Base-by-base conservation (phyloP, 2,797 vertebrate genomes). In the Paratrypauchen microcephalus region DNA sequence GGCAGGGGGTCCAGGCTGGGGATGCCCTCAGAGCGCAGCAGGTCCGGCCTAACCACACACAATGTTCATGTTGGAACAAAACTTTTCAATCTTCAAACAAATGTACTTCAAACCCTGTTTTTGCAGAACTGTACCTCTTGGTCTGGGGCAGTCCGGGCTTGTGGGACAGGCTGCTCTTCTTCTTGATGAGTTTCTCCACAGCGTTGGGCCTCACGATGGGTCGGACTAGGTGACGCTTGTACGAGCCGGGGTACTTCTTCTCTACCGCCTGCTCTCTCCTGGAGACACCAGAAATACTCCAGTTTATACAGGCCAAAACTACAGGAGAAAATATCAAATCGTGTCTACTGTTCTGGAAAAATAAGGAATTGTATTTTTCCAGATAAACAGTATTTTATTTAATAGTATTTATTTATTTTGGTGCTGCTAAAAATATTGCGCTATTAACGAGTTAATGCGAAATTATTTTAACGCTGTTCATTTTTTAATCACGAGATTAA, bases 251-350 rank as follows among this genome's bases (percentile, higher is more conserved):
- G 61, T 98, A 98, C 80, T 98, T 98, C 86, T 99, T 99, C 87
- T 99, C 98, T 84, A 99, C 96, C 0, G 94, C 96, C 85, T 98
- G 97, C 72, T 99, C 98, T 81, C 98, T 95, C 85, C 97, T 99
- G 84, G 60, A 77, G 47, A 75, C 28, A 28, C 1, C 28, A 28
- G 3, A 79, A 70, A 36, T 7, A 28, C 36, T 39, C 6, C 26
- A 11, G 4, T 21, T 55, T 55, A 23, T 8, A 64, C 64, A 61
- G 9, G 69, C 65, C n/a, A 9, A 16, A 28, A 70, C 70, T 58
- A 32, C 6, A 19, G 23, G 15, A 77, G 2, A 30, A 73, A n/a
- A 58, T 26, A 23, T 5, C 6, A 12, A 59, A 21, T 2, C 19
- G 19, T 1, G 21, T 52, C 50, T 52, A 21, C 50, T 45, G 41